A percentile compares a stretch with the other conserved stretches of the same genome.
Conservation (phyloP, 2,113 vertebrate species). For the Mastomys coucha region DNA sequence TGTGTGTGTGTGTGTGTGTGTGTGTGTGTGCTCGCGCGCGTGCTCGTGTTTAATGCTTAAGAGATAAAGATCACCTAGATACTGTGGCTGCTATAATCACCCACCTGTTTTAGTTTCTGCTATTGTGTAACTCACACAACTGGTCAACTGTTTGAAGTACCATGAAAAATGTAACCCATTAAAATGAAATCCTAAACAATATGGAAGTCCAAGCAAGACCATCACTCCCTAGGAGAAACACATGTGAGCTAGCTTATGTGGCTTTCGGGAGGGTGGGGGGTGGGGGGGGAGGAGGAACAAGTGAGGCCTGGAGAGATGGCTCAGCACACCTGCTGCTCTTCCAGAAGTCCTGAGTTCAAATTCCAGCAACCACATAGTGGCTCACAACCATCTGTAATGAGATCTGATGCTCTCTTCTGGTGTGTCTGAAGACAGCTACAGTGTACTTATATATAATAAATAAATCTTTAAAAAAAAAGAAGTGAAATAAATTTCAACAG, state of each 20-base stretch:
- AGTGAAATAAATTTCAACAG: not conserved
- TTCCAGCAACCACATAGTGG: no score
- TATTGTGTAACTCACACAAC: not conserved
- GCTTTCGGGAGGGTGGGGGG: not conserved
- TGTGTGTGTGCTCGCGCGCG: not conserved
- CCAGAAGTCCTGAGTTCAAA: no score
- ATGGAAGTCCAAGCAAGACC: not conserved
- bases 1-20: not conserved
- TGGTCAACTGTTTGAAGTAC: not conserved
- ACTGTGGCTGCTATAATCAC: not conserved
- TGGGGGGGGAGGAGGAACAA: not conserved
- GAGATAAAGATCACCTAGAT: not conserved
- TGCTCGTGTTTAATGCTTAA: not conserved
- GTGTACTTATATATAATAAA: no score
- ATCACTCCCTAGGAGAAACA: not conserved
- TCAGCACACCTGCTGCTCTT: no score
- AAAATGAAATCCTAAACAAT: constrained; percentile 6
- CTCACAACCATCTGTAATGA: no score
- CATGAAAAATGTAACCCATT: not conserved
- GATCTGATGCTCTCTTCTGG: no score
- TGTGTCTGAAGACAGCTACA: no score
- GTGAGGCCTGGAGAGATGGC: no score
- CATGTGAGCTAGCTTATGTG: not conserved
- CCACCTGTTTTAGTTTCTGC: not conserved
- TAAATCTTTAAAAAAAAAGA: not conserved